phyloP scores from a whole-genome alignment of 2,888 invertebrate genomes.

The Meganola albula region DNA sequence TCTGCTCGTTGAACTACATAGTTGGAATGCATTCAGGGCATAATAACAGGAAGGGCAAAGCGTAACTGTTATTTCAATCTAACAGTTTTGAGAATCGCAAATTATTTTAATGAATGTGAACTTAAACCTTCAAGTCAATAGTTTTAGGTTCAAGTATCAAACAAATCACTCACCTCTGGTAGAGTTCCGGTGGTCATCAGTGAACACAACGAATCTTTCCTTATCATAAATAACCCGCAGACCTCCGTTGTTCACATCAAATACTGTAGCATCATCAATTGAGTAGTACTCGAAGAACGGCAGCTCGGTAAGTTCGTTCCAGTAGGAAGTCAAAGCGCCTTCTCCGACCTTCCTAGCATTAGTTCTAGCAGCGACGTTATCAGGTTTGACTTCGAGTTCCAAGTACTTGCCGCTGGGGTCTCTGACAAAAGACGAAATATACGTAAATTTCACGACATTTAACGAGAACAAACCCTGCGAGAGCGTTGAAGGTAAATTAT shows the following conservation, averaged over 20 bases:
- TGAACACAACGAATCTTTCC: slow-evolving; percentile 60
- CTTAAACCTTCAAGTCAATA: no score
- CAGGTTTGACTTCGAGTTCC: slow-evolving; percentile 52
- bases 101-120: no score
- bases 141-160: no score
- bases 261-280: slow-evolving; percentile 54
- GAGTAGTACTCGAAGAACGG: slow-evolving; percentile 62
- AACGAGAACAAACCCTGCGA: no score
- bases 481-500: no score
- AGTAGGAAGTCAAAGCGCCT: slow-evolving; percentile 50
- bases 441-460: no score
- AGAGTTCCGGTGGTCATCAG: slow-evolving; percentile 66
- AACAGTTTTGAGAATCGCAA: no score
- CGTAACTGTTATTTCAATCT: no score
- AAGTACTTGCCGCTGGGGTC: slow-evolving; percentile 46
- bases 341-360: slow-evolving; percentile 55
- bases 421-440: slow-evolving; percentile 27
- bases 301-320: slow-evolving; percentile 52
- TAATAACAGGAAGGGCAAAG: no score
- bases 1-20: no score
- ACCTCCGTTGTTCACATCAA: slow-evolving; percentile 36
- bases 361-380: slow-evolving; percentile 53
- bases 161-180: no score
- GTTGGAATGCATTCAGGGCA: no score
- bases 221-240: slow-evolving; percentile 79